Evolutionary conservation across 2,888 invertebrate genomes (phyloP).

Genomic region (Pristionchus mayeri): DNA sequence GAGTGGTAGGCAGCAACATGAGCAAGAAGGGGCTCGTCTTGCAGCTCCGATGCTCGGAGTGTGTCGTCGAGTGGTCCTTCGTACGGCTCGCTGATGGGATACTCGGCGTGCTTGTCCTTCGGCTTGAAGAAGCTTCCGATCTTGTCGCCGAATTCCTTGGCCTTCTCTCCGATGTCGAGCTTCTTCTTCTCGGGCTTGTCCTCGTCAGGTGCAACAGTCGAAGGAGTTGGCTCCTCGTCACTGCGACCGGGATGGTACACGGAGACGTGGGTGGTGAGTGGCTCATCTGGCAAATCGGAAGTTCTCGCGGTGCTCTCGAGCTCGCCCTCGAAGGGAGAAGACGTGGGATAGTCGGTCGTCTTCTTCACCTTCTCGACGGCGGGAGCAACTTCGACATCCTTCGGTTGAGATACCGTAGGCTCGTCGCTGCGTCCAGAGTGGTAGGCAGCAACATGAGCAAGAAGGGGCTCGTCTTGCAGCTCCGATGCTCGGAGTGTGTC

Average conservation of each 20-base stretch:
- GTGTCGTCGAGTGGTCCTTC: constrained; percentile 2
- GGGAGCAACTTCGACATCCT: neutral
- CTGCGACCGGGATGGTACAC: neutral
- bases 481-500: neutral
- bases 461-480: neutral
- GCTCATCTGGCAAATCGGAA: neutral
- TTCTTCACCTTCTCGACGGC: neutral
- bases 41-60: neutral
- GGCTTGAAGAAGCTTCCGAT: neutral
- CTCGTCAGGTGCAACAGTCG: neutral
- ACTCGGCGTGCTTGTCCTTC: neutral
- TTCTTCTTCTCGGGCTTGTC: constrained; percentile 15
- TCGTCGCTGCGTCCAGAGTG: neutral
- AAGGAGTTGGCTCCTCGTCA: neutral
- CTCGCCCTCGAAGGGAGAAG: neutral
- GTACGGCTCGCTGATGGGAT: neutral
- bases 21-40: neutral
- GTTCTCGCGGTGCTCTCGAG: neutral
- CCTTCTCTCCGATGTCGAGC: constrained; percentile 18
- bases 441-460: neutral
- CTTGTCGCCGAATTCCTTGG: neutral
- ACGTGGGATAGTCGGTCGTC: neutral
- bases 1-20: neutral
- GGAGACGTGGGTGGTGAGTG: neutral
- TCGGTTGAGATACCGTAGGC: neutral